A percentile compares a stretch with the other conserved stretches of the same genome.
Evolutionary conservation across 2,888 invertebrate genomes (phyloP).

Genomic region (Aplocera efformata): DNA sequence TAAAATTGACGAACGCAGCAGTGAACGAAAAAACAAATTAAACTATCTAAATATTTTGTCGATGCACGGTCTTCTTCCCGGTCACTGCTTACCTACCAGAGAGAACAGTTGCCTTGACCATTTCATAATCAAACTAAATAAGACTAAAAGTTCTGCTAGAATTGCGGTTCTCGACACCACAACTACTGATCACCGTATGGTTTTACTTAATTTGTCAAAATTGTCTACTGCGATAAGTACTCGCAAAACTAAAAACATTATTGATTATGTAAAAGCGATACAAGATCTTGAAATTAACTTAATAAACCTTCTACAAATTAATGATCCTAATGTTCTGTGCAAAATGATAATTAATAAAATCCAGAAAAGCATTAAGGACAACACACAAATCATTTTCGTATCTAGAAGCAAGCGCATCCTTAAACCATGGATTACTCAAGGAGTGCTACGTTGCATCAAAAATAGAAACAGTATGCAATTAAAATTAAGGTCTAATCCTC

Average conservation of each 20-base stretch:
- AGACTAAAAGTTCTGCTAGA: slow-evolving; percentile 1
- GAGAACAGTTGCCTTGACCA: slow-evolving; percentile 26
- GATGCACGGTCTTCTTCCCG: slow-evolving; percentile 24
- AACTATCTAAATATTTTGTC: slow-evolving; percentile 24
- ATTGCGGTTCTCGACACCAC: slow-evolving; percentile 13
- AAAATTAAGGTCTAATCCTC: background rate
- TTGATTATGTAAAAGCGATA: slow-evolving; percentile 7
- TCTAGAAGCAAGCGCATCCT: slow-evolving; percentile 1
- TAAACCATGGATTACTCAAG: slow-evolving; percentile 7
- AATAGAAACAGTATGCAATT: slow-evolving; percentile 5
- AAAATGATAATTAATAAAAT: background rate
- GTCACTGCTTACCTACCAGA: slow-evolving; percentile 28
- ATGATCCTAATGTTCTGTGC: slow-evolving; percentile 1
- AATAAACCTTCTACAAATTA: background rate
- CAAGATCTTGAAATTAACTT: background rate
- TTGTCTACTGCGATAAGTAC: background rate
- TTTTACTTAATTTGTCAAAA: slow-evolving; percentile 6
- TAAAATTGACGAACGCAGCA: slow-evolving; percentile 9
- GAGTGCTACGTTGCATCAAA: slow-evolving; percentile 2
- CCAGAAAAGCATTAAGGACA: background rate
- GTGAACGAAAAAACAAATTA: slow-evolving; percentile 21
- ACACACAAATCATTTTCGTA: slow-evolving; percentile 1
- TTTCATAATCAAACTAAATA: slow-evolving; percentile 19
- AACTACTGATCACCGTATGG: slow-evolving; percentile 14
- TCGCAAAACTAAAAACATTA: slow-evolving; percentile 3